phyloP scores from a whole-genome alignment of 2,797 vertebrate species.

The Podarcis siculus region DNA sequence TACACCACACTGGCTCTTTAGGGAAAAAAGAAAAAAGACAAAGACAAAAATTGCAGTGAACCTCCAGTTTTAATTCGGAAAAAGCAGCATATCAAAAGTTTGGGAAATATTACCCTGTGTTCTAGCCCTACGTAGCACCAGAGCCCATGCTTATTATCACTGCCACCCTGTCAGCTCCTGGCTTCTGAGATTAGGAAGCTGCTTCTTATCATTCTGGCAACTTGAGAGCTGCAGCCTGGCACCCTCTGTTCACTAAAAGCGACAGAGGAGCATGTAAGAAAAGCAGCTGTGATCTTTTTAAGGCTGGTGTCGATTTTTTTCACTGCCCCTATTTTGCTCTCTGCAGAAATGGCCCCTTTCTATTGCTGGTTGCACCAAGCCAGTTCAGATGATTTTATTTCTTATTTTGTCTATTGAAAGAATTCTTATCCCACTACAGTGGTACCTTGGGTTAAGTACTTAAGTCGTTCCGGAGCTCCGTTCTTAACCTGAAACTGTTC shows the following conservation, averaged over 20 bases:
- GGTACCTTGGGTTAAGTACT: too few relatives aligned
- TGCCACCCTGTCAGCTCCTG: neutral
- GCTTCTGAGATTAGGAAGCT: constrained; percentile 64
- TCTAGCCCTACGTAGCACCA: rapidly evolving
- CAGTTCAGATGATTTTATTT: neutral
- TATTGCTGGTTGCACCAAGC: neutral
- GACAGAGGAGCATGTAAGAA: neutral
- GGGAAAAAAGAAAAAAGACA: too few relatives aligned
- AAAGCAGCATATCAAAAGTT: neutral
- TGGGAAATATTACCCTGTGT: neutral
- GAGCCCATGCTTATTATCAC: constrained; percentile 43
- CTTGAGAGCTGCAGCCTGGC: neutral
- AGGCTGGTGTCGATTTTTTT: neutral
- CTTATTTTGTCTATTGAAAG: too few relatives aligned
- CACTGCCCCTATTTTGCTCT: constrained; percentile 50
- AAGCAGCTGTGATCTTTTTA: neutral
- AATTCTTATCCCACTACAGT: too few relatives aligned
- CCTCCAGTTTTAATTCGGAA: too few relatives aligned
- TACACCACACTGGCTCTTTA: too few relatives aligned
- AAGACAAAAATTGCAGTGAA: too few relatives aligned
- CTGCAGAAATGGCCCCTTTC: neutral
- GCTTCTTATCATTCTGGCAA: constrained; percentile 35
- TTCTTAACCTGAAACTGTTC: too few relatives aligned
- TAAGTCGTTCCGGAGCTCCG: too few relatives aligned
- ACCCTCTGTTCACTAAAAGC: neutral